Evolutionary conservation across 2,113 vertebrate species (phyloP).

Genomic region (Mormoops blainvillei): DNA sequence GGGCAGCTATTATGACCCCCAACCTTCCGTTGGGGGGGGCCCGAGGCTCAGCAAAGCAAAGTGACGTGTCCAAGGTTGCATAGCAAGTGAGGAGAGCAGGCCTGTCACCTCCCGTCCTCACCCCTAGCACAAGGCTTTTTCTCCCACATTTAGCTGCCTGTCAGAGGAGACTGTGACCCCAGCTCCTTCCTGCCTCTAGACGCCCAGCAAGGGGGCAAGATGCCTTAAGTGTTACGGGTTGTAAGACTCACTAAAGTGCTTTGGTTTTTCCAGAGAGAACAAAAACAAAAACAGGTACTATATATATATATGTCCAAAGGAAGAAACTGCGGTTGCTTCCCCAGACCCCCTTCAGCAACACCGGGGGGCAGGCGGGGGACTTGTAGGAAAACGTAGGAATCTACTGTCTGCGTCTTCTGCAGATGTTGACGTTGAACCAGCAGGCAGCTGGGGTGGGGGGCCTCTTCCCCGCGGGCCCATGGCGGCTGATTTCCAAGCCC

Average conservation of each 20-base stretch:
- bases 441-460: not conserved
- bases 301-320: not conserved
- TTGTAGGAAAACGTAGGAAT: not conserved
- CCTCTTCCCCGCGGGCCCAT: not conserved
- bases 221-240: not conserved
- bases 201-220: not conserved
- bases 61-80: not conserved
- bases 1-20: not conserved
- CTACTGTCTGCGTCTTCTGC: not conserved
- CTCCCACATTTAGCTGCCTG: not conserved
- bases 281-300: not conserved
- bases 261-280: slow-evolving; percentile 45
- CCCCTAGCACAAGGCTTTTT: not conserved
- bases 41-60: not conserved
- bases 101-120: rapidly evolving
- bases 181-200: not conserved
- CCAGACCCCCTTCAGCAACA: not conserved
- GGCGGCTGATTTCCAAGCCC: not conserved
- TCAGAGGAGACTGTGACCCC: not conserved
- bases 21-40: not conserved
- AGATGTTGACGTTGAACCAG: not conserved
- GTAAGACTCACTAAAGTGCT: slow-evolving; percentile 63
- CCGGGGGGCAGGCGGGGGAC: rapidly evolving
- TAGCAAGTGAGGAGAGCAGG: not conserved
- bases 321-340: not conserved